Evolutionary conservation across 53 echinoderm and acorn worm species (phyloP), one percentile per base, ranked within the genome.

Genomic region (Crossaster papposus): DNA sequence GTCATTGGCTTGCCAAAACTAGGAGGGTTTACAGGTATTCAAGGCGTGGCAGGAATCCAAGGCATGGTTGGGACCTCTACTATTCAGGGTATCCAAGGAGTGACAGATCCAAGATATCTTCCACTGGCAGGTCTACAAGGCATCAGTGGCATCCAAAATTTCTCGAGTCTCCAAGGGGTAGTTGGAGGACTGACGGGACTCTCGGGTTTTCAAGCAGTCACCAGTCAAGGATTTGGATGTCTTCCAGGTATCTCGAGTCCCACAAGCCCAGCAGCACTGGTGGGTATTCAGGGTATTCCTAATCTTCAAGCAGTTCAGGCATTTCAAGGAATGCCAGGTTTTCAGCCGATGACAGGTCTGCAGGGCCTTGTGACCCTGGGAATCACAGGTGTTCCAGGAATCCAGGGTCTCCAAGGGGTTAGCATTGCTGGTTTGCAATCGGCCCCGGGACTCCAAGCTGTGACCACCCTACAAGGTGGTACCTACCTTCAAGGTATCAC

Each of bases 361-460:
- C 87, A 87, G 36, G 87, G 87, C 2, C 77, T 87, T 30, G 87
- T 87, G 58, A 76, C 33, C 63, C 62, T 87, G 53, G 76, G 75
- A 36, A 36, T 87, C 14, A 30, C 87, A 72, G 36, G 74, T 33
- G 36, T 76, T 34, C 58, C 75, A 58, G 86, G 75, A 50, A 35
- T 72, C 32, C 86, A 72, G 33, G 85, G 74, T 68, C 73, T 85
- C n/a, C 85, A 77, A 87, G 77, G 86, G 30, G 76, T 87, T 37
- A 77, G 87, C 28, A 55, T 87, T 0, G 36, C 51, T 1, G 77
- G 76, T 4, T 23, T 54, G 10, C 75, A 31, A n/a, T 23, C 11
- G 30, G 76, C 68, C 44, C 54, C 55, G 37, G 30, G 77, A 30
- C 77, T 76, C 20, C 87, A 87, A 44, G 26, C 87, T 58, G 9